Conservation (phyloP, 1,140 invertebrate species). For the Phortica variegata region DNA sequence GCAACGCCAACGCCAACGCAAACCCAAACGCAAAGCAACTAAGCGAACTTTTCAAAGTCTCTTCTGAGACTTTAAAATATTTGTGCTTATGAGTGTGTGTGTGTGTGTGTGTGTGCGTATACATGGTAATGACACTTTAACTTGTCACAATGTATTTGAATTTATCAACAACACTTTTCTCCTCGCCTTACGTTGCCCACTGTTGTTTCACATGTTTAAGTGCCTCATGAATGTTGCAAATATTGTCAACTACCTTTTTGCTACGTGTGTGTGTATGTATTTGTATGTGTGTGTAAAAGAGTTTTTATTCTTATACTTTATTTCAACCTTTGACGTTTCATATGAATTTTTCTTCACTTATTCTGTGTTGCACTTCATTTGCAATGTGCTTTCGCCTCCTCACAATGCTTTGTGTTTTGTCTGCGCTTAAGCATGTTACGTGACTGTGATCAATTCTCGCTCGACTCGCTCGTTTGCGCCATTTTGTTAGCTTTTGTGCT, state of each 20-base stretch:
- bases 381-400: conserved; percentile 4
- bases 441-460: conserved; percentile 54
- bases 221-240: conserved; percentile 1
- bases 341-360: conserved; percentile 18
- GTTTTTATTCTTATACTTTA: conserved; percentile 3
- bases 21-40: neutral
- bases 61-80: neutral
- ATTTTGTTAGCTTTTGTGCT: conserved; percentile 27
- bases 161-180: neutral
- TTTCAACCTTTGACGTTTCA: no score
- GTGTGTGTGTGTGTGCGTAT: neutral
- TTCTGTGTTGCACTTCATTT: neutral
- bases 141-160: conserved; percentile 6
- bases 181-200: neutral
- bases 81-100: neutral
- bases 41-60: neutral
- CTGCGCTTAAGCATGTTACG: conserved; percentile 38
- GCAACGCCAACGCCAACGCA: no score
- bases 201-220: no score
- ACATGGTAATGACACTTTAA: conserved; percentile 25
- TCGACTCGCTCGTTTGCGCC: no score
- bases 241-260: no score
- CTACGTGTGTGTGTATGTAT: no score
- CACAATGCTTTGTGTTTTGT: conserved; percentile 26
- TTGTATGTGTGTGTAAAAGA: conserved; percentile 2